These are phyloP conservation scores for Cerceris rybyensis DNA, from an alignment of 2,888 invertebrate genomes.

Conservation along the genomic window DNA sequence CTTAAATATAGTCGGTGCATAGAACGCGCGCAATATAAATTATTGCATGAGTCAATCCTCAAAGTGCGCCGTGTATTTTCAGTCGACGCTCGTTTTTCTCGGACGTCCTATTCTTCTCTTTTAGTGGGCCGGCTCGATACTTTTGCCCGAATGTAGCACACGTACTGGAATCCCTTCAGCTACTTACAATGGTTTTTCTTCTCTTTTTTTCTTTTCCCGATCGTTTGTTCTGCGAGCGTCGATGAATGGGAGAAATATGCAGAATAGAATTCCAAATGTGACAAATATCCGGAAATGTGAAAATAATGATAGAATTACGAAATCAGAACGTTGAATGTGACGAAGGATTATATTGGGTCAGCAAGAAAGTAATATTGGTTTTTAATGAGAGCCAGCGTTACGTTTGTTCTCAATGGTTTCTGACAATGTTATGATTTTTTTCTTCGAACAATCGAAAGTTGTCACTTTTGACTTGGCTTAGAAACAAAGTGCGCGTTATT, in stretches of 20 bases:
- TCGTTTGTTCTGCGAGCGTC: background rate
- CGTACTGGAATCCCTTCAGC: background rate
- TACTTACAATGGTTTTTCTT: background rate
- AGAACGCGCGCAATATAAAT: slow-evolving; percentile 66
- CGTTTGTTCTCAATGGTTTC: too few species aligned
- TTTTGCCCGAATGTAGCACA: slow-evolving; percentile 27
- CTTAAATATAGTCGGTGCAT: slow-evolving; percentile 72
- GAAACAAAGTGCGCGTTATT: too few species aligned
- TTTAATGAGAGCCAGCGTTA: too few species aligned
- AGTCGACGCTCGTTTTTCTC: slow-evolving; percentile 47
- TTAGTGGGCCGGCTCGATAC: slow-evolving; percentile 19
- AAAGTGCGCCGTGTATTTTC: slow-evolving; percentile 54
- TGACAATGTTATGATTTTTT: too few species aligned
- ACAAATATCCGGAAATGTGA: too few species aligned
- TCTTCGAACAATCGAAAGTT: too few species aligned
- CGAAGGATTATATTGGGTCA: too few species aligned
- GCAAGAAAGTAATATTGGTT: too few species aligned
- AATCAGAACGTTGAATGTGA: too few species aligned
- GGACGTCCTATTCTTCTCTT: slow-evolving; percentile 50
- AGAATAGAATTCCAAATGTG: background rate
- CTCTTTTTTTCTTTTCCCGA: background rate
- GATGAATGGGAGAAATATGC: background rate
- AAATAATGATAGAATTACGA: too few species aligned
- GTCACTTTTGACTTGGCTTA: too few species aligned
- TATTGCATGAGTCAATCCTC: slow-evolving; percentile 67